A percentile compares a stretch with the other conserved stretches of the same genome.
Evolutionary conservation across 2,888 invertebrate genomes (phyloP).

Genomic region (Lochmaea capreae): DNA sequence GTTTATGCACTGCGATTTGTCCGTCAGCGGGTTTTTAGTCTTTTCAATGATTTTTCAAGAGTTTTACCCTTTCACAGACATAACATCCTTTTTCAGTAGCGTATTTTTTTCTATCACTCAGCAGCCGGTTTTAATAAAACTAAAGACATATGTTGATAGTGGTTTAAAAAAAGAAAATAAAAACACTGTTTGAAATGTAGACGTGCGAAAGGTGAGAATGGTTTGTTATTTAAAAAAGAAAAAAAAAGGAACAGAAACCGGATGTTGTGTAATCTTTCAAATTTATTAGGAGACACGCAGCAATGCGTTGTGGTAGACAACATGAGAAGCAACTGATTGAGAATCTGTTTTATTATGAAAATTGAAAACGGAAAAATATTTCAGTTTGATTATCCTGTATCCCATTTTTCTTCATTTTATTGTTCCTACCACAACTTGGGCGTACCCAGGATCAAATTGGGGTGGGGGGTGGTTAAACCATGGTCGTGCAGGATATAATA

Average conservation of each 20-base stretch:
- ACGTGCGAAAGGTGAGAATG: conserved; percentile 50
- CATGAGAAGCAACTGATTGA: conserved; percentile 23
- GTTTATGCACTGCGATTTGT: conserved; percentile 49
- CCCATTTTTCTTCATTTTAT: no score
- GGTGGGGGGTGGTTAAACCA: no score
- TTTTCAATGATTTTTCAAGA: conserved; percentile 53
- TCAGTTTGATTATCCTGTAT: no score
- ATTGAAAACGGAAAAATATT: no score
- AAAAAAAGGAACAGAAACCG: conserved; percentile 37
- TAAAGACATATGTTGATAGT: conserved; percentile 45
- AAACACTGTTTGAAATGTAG: conserved; percentile 47
- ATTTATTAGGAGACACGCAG: conserved; percentile 43
- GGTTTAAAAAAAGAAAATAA: conserved; percentile 27
- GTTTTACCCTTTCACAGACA: conserved; percentile 59
- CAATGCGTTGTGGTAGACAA: conserved; percentile 34
- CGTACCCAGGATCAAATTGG: no score
- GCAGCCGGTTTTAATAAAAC: conserved; percentile 46
- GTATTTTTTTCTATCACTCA: conserved; percentile 43
- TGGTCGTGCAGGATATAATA: no score
- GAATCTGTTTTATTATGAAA: not conserved
- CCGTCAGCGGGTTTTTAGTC: conserved; percentile 54
- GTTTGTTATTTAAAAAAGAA: conserved; percentile 47
- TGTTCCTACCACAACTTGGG: no score
- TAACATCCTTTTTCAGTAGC: conserved; percentile 58
- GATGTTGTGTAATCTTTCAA: conserved; percentile 47